A percentile compares a stretch with the other conserved stretches of the same genome.
Conservation (phyloP, 2,888 invertebrate species). For the Prosopocoilus inquinatus region DNA sequence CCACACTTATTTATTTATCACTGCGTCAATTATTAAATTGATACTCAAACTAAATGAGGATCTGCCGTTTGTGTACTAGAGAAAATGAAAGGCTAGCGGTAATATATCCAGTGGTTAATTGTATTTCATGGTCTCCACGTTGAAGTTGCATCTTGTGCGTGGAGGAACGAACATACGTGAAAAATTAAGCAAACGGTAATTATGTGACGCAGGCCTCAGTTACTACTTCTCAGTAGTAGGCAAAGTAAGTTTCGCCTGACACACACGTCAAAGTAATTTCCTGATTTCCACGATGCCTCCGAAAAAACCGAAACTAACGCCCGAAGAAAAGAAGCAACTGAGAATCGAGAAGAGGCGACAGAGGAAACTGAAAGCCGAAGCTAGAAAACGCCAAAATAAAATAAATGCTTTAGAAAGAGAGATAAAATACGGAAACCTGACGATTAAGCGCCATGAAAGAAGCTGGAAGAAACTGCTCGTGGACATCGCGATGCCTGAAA, state of each 20-base stretch:
- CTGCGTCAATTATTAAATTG: conserved; percentile 9
- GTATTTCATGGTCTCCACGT: conserved; percentile 6
- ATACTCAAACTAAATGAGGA: conserved; percentile 2
- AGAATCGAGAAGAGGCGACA: conserved; percentile 33
- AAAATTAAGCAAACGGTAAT: no score
- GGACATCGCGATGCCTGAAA: conserved; percentile 45
- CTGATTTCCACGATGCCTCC: no score
- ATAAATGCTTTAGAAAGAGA: conserved; percentile 46
- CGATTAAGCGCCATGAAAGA: conserved; percentile 39
- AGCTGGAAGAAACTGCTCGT: conserved; percentile 49
- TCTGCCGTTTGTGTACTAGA: conserved; percentile 1
- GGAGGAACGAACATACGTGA: no score
- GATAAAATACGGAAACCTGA: conserved; percentile 44
- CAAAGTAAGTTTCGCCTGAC: no score
- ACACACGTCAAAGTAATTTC: no score
- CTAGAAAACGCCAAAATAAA: conserved; percentile 36
- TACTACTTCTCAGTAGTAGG: no score
- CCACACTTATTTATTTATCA: conserved; percentile 5
- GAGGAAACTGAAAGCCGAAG: conserved; percentile 33
- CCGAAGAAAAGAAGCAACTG: conserved; percentile 32
- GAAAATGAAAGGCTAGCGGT: conserved; percentile 1
- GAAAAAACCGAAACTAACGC: conserved; percentile 24
- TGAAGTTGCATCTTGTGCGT: neutral
- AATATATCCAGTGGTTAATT: conserved; percentile 10
- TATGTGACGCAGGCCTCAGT: no score